phyloP scores from a whole-genome alignment of 2,113 vertebrate species.

The Brienomyrus brachyistius region DNA sequence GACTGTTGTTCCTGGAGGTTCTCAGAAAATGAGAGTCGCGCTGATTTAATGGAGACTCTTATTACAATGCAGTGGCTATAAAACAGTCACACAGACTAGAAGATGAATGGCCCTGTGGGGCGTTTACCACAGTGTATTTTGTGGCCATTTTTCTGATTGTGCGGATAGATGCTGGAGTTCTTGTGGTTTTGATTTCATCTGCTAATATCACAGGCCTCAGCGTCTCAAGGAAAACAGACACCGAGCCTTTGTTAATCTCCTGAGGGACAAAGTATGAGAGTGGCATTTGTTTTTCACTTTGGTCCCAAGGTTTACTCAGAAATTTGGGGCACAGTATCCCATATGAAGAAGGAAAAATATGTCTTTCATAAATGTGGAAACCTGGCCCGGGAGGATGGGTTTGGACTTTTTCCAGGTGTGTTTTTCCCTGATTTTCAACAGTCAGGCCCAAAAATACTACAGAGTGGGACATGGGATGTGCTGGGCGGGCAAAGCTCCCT shows the following conservation, averaged over 20 bases:
- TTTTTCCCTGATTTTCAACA: not conserved
- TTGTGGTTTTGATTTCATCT: not conserved
- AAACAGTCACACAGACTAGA: not conserved
- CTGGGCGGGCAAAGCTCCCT: constrained; percentile 43
- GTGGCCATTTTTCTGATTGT: not conserved
- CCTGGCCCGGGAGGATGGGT: not conserved
- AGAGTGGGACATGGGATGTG: constrained; percentile 42
- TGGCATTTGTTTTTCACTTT: not conserved
- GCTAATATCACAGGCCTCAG: not conserved
- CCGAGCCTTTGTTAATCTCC: not conserved
- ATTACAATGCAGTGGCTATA: not conserved
- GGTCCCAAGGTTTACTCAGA: not conserved
- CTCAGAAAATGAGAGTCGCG: not conserved
- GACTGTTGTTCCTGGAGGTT: not conserved
- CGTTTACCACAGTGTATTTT: not conserved
- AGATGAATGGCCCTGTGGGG: not conserved
- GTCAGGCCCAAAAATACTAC: not conserved
- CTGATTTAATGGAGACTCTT: not conserved
- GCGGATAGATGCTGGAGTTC: not conserved
- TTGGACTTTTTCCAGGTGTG: not conserved
- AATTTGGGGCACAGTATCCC: not conserved
- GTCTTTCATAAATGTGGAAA: not conserved
- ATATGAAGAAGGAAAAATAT: not conserved
- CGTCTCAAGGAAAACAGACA: not conserved
- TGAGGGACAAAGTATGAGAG: not conserved